Percentiles rank a stretch among this genome's conserved stretches.
Conservation (phyloP, 2,888 invertebrate species). For the Drepanosiphum platanoidis region DNA sequence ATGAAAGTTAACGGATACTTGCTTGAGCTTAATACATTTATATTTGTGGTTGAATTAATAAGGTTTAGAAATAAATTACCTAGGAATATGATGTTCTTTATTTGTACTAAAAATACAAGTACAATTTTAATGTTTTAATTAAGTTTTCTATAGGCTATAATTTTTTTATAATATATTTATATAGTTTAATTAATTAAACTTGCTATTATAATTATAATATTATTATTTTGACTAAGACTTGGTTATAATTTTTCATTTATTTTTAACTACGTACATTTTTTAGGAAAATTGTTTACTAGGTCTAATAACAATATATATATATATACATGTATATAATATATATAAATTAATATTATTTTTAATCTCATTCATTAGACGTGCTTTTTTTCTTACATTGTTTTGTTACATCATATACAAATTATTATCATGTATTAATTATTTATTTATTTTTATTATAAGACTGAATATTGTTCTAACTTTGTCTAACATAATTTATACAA, state of each 20-base stretch:
- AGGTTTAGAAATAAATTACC: slow-evolving; percentile 38
- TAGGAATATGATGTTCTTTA: slow-evolving; percentile 45
- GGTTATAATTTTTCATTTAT: slow-evolving; percentile 50
- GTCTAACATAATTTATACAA: slow-evolving; percentile 51
- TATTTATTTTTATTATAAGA: slow-evolving; percentile 62
- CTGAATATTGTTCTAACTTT: slow-evolving; percentile 61
- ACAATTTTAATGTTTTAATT: slow-evolving; percentile 48
- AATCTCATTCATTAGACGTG: slow-evolving; percentile 61
- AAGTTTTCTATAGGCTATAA: slow-evolving; percentile 42
- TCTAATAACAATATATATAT: slow-evolving; percentile 20
- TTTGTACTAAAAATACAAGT: slow-evolving; percentile 46
- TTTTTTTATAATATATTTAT: slow-evolving; percentile 46
- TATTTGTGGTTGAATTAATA: slow-evolving; percentile 50
- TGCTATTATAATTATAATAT: slow-evolving; percentile 42
- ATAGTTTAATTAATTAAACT: slow-evolving; percentile 10
- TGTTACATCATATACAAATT: slow-evolving; percentile 59
- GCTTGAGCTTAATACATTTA: slow-evolving; percentile 55
- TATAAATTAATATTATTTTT: slow-evolving; percentile 50
- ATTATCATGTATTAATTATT: slow-evolving; percentile 61
- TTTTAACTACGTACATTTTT: slow-evolving; percentile 44
- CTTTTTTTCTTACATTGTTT: slow-evolving; percentile 60
- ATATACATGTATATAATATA: background rate
- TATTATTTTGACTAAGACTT: slow-evolving; percentile 38
- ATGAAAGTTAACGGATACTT: slow-evolving; percentile 43
- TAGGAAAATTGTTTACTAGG: slow-evolving; percentile 56